Conservation (phyloP, 2,888 invertebrate genomes). For the Idaea dimidiata region DNA sequence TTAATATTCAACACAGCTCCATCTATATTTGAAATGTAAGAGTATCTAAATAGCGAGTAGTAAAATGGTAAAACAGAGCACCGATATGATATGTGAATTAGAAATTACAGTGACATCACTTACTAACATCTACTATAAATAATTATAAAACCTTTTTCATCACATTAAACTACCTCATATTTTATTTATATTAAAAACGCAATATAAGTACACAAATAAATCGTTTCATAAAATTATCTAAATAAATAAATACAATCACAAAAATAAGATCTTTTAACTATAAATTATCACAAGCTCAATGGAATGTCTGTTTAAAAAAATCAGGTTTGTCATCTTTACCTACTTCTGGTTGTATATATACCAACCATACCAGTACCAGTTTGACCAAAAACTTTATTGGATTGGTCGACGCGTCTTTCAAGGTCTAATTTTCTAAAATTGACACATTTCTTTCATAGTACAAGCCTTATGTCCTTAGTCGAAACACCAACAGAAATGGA, state of each 20-base stretch:
- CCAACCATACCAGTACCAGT: too few relatives aligned
- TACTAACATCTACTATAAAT: conserved; percentile 2
- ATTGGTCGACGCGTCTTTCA: too few relatives aligned
- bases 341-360: too few relatives aligned
- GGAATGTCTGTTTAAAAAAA: neutral
- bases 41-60: neutral
- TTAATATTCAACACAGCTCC: conserved; percentile 15
- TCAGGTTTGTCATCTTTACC: neutral
- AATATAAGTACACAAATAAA: neutral
- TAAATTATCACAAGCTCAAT: neutral
- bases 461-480: too few relatives aligned
- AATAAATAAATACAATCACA: neutral
- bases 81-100: conserved; percentile 31
- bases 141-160: neutral
- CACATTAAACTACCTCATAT: conserved; percentile 2
- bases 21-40: conserved; percentile 22
- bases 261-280: neutral
- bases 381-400: too few relatives aligned
- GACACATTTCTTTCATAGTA: too few relatives aligned
- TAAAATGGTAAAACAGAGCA: conserved; percentile 25
- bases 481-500: too few relatives aligned
- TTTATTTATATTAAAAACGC: too few relatives aligned
- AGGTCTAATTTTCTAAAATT: too few relatives aligned
- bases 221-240: neutral
- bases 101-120: conserved; percentile 4